phyloP scores from a whole-genome alignment of 2,888 invertebrate species.

The Phytoseiulus persimilis region DNA sequence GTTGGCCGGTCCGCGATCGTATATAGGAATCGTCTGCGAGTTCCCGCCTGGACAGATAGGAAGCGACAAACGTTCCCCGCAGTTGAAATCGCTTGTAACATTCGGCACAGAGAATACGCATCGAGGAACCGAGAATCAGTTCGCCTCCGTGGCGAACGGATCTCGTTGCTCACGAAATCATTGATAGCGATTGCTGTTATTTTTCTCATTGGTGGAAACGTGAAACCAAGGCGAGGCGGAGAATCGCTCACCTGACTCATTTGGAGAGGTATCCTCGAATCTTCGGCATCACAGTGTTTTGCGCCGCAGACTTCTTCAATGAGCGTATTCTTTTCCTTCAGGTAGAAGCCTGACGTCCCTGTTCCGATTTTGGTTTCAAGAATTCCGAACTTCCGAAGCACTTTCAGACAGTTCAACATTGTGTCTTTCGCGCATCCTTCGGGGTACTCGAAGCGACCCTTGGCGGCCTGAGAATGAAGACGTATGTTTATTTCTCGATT shows the following conservation, averaged over 20 bases:
- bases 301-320: neutral
- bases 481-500: no score
- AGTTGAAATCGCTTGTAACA: no score
- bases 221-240: no score
- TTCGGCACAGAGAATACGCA: no score
- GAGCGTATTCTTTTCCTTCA: neutral
- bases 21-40: no score
- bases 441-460: slow-evolving; percentile 8
- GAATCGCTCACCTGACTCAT: neutral
- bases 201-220: no score
- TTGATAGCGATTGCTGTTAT: neutral
- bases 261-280: neutral
- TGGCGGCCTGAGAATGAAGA: neutral
- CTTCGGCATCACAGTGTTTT: neutral
- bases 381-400: slow-evolving; percentile 71
- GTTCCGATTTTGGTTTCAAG: slow-evolving; percentile 56
- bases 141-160: no score
- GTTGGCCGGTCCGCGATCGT: no score
- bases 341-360: no score
- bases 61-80: no score
- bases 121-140: no score
- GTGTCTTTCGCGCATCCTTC: slow-evolving; percentile 56
- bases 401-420: slow-evolving; percentile 70
- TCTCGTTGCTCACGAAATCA: neutral
- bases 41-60: no score